Evolutionary conservation across 2,113 vertebrate species (phyloP).

Genomic region (Tringa solitaria): DNA sequence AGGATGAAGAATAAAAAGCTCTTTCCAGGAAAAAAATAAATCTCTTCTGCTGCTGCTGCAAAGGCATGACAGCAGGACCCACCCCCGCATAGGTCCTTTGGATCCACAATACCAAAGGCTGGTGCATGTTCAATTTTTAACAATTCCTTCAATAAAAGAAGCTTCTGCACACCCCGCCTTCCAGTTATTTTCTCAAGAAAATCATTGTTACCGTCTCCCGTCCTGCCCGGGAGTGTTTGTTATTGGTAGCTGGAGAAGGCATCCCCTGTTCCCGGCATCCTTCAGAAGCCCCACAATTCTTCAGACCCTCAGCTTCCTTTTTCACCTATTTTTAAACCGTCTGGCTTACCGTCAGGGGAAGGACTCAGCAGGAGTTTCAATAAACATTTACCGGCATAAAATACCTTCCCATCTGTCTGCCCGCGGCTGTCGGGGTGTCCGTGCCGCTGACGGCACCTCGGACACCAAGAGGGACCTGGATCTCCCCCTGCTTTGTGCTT

Average conservation of each 20-base stretch:
- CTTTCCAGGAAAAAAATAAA: neutral
- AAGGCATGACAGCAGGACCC: neutral
- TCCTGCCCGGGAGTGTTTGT: neutral
- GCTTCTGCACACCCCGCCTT: neutral
- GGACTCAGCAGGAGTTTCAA: neutral
- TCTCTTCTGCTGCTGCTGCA: neutral
- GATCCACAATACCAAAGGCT: too few relatives aligned
- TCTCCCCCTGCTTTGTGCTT: neutral
- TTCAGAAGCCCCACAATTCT: neutral
- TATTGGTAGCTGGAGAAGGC: neutral
- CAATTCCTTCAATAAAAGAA: neutral
- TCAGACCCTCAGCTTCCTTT: neutral
- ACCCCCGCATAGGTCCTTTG: neutral
- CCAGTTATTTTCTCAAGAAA: neutral
- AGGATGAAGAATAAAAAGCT: neutral
- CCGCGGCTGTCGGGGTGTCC: neutral
- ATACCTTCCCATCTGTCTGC: neutral
- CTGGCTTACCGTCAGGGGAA: neutral
- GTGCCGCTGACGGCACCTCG: fast-evolving
- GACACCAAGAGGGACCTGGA: neutral
- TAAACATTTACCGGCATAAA: neutral
- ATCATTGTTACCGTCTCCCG: neutral
- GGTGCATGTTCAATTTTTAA: neutral
- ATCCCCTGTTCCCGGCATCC: neutral
- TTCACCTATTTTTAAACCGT: neutral